Percentiles rank a stretch among this genome's conserved stretches.
These are phyloP conservation scores for Nesidiocoris tenuis DNA, from an alignment of 2,888 invertebrate species.

Conservation along the genomic window DNA sequence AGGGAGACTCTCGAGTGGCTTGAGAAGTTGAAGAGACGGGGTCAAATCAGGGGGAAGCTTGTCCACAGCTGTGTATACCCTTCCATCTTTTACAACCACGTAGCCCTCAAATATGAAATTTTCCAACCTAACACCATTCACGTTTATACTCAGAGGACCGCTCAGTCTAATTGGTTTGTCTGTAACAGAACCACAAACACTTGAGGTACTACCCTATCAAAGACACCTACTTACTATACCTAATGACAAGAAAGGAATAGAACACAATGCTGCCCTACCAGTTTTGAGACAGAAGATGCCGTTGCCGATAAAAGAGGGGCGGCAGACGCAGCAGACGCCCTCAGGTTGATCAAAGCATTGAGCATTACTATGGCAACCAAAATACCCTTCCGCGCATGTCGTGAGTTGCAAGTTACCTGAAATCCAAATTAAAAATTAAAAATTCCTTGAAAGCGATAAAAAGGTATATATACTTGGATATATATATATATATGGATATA, in stretches of 20 bases:
- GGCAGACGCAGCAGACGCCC: conserved; percentile 90
- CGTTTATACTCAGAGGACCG: conserved; percentile 79
- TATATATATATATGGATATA: no score
- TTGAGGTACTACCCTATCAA: no score
- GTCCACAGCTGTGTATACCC: conserved; percentile 88
- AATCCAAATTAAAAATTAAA: no score
- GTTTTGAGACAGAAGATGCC: conserved; percentile 71
- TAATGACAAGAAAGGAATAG: no score
- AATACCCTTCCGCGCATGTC: conserved; percentile 21
- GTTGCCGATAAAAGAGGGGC: conserved; percentile 85
- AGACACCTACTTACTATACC: no score
- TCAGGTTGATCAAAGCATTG: conserved; percentile 75
- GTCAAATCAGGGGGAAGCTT: conserved; percentile 74
- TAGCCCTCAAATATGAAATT: conserved; percentile 87
- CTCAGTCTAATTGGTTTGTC: conserved; percentile 83
- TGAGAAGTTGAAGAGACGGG: conserved; percentile 76
- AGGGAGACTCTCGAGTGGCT: conserved; percentile 78
- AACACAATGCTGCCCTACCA: conserved; percentile 16
- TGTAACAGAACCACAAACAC: no score
- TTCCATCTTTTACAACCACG: conserved; percentile 80
- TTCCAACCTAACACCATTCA: conserved; percentile 74
- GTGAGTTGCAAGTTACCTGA: conserved; percentile 3
- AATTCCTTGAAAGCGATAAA: no score
- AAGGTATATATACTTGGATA: no score
- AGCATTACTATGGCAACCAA: conserved; percentile 76